These are phyloP conservation scores for Prosapia bicincta DNA, from an alignment of 2,888 invertebrate genomes.

Conservation along the genomic window DNA sequence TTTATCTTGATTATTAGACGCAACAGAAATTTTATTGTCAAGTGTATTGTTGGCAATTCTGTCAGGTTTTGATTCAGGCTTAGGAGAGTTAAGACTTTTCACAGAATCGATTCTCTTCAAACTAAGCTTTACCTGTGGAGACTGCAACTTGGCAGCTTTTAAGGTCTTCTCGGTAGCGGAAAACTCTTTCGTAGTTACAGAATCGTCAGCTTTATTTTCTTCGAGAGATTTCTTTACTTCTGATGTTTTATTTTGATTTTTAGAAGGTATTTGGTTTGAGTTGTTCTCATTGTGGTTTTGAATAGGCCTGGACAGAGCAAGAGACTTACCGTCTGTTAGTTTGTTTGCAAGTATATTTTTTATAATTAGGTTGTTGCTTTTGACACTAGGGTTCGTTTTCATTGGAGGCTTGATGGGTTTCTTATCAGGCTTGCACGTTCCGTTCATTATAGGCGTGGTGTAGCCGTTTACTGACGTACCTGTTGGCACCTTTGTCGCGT, in stretches of 20 bases:
- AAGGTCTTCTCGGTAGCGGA: neutral
- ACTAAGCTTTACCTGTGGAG: neutral
- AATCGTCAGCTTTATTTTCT: neutral
- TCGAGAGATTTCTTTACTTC: neutral
- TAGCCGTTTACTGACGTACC: neutral
- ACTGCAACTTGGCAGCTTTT: neutral
- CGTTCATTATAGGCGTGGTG: neutral
- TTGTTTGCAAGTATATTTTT: neutral
- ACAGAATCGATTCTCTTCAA: neutral
- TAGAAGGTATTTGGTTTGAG: neutral
- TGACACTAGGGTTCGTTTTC: neutral
- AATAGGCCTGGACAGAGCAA: neutral
- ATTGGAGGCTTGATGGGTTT: neutral
- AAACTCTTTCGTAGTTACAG: neutral
- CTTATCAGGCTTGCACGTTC: neutral
- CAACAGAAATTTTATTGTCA: neutral
- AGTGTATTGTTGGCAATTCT: neutral
- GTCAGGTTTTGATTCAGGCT: conserved; percentile 3
- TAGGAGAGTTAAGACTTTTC: neutral
- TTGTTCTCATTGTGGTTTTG: neutral
- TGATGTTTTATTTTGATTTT: neutral
- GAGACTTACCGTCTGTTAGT: neutral
- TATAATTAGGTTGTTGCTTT: neutral
- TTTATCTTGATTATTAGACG: neutral
- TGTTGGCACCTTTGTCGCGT: neutral